Percentiles rank a stretch among this genome's conserved stretches.
Conservation (phyloP, 2,113 vertebrate genomes). For the Bagarius yarrelli region DNA sequence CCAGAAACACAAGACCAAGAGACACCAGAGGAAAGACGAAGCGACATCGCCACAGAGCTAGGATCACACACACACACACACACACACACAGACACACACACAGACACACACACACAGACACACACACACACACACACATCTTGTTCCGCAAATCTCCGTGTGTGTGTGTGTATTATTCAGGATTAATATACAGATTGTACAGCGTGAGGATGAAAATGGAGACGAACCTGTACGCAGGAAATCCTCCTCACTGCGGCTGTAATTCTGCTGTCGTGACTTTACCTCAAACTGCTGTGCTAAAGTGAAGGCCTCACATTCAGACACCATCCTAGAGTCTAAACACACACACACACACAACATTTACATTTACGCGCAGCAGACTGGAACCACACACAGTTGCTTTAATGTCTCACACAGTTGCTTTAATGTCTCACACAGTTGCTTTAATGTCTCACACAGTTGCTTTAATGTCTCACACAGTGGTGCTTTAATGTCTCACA, state of each 20-base stretch:
- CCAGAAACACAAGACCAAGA: conserved; percentile 88
- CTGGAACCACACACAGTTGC: not conserved
- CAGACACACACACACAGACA: conserved; percentile 9
- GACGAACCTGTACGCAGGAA: conserved; percentile 89
- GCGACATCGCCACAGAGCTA: conserved; percentile 93
- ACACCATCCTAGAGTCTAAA: conserved; percentile 75
- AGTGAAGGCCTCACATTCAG: conserved; percentile 82
- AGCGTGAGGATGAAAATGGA: not conserved
- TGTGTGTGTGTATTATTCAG: too few species aligned
- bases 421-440: not conserved
- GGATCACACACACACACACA: conserved; percentile 11
- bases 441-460: not conserved
- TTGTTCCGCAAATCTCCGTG: not conserved
- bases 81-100: conserved; percentile 12
- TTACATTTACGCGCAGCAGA: too few species aligned
- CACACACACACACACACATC: not conserved
- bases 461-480: not conserved
- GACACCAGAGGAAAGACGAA: conserved; percentile 92
- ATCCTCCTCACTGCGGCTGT: conserved; percentile 81
- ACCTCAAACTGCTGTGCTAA: conserved; percentile 84
- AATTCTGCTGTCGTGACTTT: conserved; percentile 77
- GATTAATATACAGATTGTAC: too few species aligned
- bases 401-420: not conserved
- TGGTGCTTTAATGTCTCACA: not conserved
- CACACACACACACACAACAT: not conserved